Percentiles rank a stretch among this genome's conserved stretches.
phyloP scores from a whole-genome alignment of 1,140 invertebrate species.

The Ptiloglossa arizonensis region DNA sequence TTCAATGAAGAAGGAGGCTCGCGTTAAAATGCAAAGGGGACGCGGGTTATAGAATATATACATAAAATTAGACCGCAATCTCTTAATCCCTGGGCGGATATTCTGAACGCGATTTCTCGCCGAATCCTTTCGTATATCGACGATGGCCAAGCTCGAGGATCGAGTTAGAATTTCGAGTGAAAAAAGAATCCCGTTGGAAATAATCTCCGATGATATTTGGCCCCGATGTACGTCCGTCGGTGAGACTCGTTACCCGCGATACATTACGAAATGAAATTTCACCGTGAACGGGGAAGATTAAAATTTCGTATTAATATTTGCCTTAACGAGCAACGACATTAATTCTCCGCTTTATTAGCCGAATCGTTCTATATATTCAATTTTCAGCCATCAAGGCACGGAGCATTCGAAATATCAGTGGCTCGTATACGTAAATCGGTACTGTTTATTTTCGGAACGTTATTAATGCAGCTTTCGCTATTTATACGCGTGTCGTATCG shows the following conservation, averaged over 20 bases:
- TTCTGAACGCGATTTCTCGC: background rate
- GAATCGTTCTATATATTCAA: background rate
- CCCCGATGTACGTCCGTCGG: background rate
- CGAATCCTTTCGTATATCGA: conserved; percentile 28
- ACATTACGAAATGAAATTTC: background rate
- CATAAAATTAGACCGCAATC: conserved; percentile 41
- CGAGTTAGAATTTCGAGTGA: background rate
- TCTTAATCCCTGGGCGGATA: conserved; percentile 10
- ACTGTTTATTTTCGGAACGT: background rate
- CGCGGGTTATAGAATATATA: conserved; percentile 38
- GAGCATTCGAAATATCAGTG: background rate
- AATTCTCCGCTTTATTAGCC: background rate
- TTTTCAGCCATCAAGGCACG: background rate
- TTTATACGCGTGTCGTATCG: too few relatives aligned
- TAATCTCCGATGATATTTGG: background rate
- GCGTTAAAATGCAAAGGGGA: conserved; percentile 36
- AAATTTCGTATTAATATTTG: background rate
- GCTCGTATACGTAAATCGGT: too few relatives aligned
- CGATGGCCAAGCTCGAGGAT: background rate
- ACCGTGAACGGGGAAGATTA: background rate
- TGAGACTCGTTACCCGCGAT: background rate
- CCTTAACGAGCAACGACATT: background rate
- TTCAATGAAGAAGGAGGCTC: conserved; percentile 19
- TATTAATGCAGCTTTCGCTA: too few relatives aligned
- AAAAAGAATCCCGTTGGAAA: background rate